phyloP scores from a whole-genome alignment of 1,140 invertebrate genomes.

The Adoxophyes honmai region DNA sequence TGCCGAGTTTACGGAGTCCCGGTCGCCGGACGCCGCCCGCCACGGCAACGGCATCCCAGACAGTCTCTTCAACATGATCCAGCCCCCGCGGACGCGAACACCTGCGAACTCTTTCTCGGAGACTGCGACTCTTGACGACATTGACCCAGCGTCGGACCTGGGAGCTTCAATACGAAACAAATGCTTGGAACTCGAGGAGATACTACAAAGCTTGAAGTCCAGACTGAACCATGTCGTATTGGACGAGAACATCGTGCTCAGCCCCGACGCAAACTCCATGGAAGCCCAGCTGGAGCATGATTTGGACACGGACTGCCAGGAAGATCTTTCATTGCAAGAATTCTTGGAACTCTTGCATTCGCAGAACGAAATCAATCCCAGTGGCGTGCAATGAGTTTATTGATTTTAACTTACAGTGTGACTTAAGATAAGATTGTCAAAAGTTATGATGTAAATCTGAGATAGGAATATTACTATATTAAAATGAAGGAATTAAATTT shows the following conservation, averaged over 20 bases:
- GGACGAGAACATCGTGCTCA: constrained; percentile 71
- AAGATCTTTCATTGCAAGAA: constrained; percentile 66
- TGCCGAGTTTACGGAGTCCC: constrained; percentile 63
- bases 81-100: constrained; percentile 61
- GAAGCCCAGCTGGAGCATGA: constrained; percentile 71
- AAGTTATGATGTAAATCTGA: constrained; percentile 66
- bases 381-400: constrained; percentile 53
- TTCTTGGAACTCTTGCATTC: constrained; percentile 67
- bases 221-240: constrained; percentile 72
- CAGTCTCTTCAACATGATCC: constrained; percentile 62
- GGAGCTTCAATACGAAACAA: constrained; percentile 72
- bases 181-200: constrained; percentile 73
- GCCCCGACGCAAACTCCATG: constrained; percentile 68
- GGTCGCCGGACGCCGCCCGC: constrained; percentile 46
- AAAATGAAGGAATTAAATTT: not conserved
- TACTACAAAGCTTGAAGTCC: constrained; percentile 71
- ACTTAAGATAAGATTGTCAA: not conserved
- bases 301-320: constrained; percentile 68
- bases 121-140: constrained; percentile 63
- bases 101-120: constrained; percentile 64
- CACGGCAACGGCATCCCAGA: constrained; percentile 53
- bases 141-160: constrained; percentile 69
- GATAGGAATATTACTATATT: constrained; percentile 38
- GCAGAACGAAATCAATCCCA: constrained; percentile 62
- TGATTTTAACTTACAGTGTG: constrained; percentile 3